These are phyloP conservation scores for Entomobrya proxima DNA, from an alignment of 2,888 invertebrate genomes.

Conservation along the genomic window DNA sequence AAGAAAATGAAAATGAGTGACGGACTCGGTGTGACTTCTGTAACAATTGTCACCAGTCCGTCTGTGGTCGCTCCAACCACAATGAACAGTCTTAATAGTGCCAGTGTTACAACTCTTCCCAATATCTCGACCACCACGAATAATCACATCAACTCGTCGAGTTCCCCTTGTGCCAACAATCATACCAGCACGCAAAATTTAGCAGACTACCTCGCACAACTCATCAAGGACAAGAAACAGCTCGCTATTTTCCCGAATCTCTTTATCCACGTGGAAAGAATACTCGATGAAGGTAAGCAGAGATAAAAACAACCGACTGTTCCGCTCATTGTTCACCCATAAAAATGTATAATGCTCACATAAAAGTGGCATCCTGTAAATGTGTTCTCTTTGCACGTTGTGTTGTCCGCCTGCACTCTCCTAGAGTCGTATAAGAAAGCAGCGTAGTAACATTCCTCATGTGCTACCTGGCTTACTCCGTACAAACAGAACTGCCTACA, in stretches of 20 bases:
- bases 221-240: conserved; percentile 99
- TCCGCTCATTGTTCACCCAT: conserved; percentile 1
- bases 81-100: conserved; percentile 74
- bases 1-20: conserved; percentile 76
- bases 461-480: conserved; percentile 6
- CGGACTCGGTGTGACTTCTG: conserved; percentile 75
- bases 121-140: conserved; percentile 65
- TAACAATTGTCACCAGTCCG: conserved; percentile 74
- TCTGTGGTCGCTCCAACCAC: conserved; percentile 72
- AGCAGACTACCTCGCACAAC: conserved; percentile 99
- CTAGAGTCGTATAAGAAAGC: neutral
- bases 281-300: conserved; percentile 97
- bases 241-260: conserved; percentile 99
- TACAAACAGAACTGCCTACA: neutral
- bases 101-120: conserved; percentile 71
- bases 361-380: conserved; percentile 15
- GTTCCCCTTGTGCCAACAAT: conserved; percentile 70
- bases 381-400: conserved; percentile 4
- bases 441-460: neutral
- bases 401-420: neutral
- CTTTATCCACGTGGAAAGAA: conserved; percentile 98
- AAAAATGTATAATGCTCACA: neutral
- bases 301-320: conserved; percentile 22
- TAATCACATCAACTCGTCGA: conserved; percentile 65
- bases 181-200: conserved; percentile 91